Conservation (phyloP, 2,797 vertebrate genomes). For the Sphaeramia orbicularis region DNA sequence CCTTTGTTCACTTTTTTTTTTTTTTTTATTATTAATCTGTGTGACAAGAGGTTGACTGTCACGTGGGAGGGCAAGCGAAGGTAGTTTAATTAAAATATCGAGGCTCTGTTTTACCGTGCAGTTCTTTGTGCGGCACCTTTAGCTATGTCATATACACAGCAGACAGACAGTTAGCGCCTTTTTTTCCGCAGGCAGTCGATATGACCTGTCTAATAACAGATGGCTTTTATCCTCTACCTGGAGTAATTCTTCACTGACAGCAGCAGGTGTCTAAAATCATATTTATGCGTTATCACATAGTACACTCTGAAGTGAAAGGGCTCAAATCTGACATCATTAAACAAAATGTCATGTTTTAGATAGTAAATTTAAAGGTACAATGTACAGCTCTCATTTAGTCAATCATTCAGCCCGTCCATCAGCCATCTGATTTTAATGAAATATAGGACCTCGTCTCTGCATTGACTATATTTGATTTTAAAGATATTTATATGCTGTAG, state of each 20-base stretch:
- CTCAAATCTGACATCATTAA: too few species aligned
- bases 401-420: too few species aligned
- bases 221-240: conserved; percentile 44
- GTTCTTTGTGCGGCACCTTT: conserved; percentile 37
- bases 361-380: too few species aligned
- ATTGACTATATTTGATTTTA: too few species aligned
- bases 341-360: too few species aligned
- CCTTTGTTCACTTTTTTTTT: conserved; percentile 28
- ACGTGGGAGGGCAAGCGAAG: conserved; percentile 53
- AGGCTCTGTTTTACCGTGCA: conserved; percentile 33
- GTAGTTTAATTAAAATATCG: conserved; percentile 76
- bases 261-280: conserved; percentile 33
- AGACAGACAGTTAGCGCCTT: conserved; percentile 30
- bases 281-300: conserved; percentile 26
- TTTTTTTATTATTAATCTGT: conserved; percentile 29
- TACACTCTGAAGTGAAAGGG: conserved; percentile 5
- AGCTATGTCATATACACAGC: conserved; percentile 39
- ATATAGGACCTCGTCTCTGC: too few species aligned
- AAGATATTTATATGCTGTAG: too few species aligned
- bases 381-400: too few species aligned
- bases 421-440: too few species aligned
- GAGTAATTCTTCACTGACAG: conserved; percentile 29
- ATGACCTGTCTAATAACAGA: conserved; percentile 48
- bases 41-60: conserved; percentile 43
- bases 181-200: conserved; percentile 42